Evolutionary conservation across 1,140 invertebrate species (phyloP), one percentile per base, ranked within the genome.

Genomic region (Coenobita brevimanus): DNA sequence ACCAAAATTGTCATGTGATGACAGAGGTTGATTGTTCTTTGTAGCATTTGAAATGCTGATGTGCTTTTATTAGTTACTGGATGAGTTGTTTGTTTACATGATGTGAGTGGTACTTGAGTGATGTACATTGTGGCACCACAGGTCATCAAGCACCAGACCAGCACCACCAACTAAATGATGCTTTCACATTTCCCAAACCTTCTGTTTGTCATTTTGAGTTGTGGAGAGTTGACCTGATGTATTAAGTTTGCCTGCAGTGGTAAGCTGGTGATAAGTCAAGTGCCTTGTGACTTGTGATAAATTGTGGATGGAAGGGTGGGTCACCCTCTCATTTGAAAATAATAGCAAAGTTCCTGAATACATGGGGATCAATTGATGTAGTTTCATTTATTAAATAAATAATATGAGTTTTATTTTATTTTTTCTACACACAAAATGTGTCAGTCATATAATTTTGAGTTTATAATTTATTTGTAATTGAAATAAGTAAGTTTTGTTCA

Each of bases 211-310:
- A 41, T 33, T 43, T 30, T n/a, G n/a, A 71, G 43, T 82, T 82
- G 38, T 82, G 60, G 67, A 71, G 80, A 82, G 57, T 69, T 69
- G 73, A 76, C 60, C 64, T 82, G 36, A 71, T 82, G 36, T 82
- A 71, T 82, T 82, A 71, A 30, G 60, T 87, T 87, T 87, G 60
- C 85, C 85, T 87, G 50, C 79, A 87, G 85, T 87, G 85, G 85
- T 87, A 87, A 87, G 85, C 85, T 87, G 85, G 85, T 87, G 85
- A 87, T 87, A 87, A 87, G 85, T 87, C 76, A 87, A 87, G 85
- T 87, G 85, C 85, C 85, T 87, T 87, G 85, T 80, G 85, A 87
- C 85, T 87, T 87, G 85, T 87, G 85, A 87, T 87, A 87, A 87
- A 87, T 87, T 87, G 85, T 87, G 85, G 85, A 87, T 80, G 85